A percentile compares a stretch with the other conserved stretches of the same genome.
phyloP scores from a whole-genome alignment of 2,888 invertebrate genomes.

The Meganola albula region DNA sequence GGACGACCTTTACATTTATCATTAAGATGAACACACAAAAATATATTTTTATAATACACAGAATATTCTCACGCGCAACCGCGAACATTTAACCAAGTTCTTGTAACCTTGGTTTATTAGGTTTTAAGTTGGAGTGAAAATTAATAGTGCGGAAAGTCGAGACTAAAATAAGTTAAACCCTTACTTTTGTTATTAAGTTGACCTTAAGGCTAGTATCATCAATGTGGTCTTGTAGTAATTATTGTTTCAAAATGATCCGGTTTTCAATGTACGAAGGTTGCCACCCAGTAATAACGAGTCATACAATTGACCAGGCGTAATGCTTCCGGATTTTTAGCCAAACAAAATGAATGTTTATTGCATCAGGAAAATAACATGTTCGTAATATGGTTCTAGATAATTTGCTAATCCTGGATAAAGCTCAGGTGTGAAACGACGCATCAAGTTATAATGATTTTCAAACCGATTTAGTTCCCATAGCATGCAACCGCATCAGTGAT shows the following conservation, averaged over 20 bases:
- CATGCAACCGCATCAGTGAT: slow-evolving; percentile 64
- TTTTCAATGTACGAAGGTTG: slow-evolving; percentile 52
- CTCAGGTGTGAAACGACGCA: slow-evolving; percentile 30
- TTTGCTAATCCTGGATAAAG: slow-evolving; percentile 18
- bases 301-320: slow-evolving; percentile 20
- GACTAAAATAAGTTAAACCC: slow-evolving; percentile 20
- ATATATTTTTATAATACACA: slow-evolving; percentile 52
- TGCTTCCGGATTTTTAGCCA: slow-evolving; percentile 37
- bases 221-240: slow-evolving; percentile 37
- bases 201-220: slow-evolving; percentile 45
- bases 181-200: slow-evolving; percentile 20
- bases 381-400: slow-evolving; percentile 1
- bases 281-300: slow-evolving; percentile 33
- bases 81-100: slow-evolving; percentile 39
- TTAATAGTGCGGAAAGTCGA: slow-evolving; percentile 25
- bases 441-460: slow-evolving; percentile 56
- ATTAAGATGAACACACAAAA: slow-evolving; percentile 55
- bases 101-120: slow-evolving; percentile 40
- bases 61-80: slow-evolving; percentile 56
- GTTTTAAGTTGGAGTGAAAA: slow-evolving; percentile 23
- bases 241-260: slow-evolving; percentile 40
- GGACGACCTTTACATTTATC: slow-evolving; percentile 58
- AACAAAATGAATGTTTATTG: background rate
- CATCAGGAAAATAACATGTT: slow-evolving; percentile 8
- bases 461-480: slow-evolving; percentile 66